Conservation (phyloP, 2,113 vertebrate species). For the Mungos mungo region DNA sequence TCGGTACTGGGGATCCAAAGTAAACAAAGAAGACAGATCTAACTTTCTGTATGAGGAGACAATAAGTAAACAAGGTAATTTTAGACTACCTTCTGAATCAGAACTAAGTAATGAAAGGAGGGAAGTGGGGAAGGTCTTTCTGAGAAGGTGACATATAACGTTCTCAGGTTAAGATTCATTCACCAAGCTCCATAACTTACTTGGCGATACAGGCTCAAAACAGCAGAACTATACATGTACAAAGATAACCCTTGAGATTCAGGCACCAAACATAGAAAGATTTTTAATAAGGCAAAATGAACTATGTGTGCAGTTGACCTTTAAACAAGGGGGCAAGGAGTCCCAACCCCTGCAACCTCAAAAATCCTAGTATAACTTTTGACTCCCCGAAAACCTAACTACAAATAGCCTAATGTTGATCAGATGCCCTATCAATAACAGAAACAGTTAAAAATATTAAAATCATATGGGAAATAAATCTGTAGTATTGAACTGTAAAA, state of each 20-base stretch:
- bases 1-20: neutral
- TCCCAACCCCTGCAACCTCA: neutral
- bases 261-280: neutral
- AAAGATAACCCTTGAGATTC: neutral
- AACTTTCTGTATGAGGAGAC: constrained; percentile 13
- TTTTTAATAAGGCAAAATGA: neutral
- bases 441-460: neutral
- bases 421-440: neutral
- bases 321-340: neutral
- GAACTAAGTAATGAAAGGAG: neutral
- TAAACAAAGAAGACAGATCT: neutral
- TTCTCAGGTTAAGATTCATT: constrained; percentile 23
- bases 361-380: neutral
- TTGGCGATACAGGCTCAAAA: neutral
- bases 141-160: neutral
- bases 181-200: constrained; percentile 33
- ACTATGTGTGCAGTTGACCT: neutral
- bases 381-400: neutral
- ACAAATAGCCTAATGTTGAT: neutral
- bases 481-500: neutral
- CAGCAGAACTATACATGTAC: neutral
- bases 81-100: neutral
- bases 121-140: neutral
- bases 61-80: constrained; percentile 15
- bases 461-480: neutral